These are phyloP conservation scores for Uria aalge DNA, from an alignment of 2,113 vertebrate species.

Conservation along the genomic window DNA sequence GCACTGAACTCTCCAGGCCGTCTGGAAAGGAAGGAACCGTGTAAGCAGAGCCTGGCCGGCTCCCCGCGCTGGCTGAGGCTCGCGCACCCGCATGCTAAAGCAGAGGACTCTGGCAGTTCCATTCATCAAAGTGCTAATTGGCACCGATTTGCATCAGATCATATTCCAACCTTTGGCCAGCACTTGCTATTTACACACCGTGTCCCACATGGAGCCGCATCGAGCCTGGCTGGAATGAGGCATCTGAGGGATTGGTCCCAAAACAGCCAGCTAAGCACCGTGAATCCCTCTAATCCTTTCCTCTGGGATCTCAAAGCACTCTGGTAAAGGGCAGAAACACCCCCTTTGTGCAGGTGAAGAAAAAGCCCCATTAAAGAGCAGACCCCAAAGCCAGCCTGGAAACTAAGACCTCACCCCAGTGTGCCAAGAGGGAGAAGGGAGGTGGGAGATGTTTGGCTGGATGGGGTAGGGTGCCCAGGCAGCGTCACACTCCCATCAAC, in stretches of 20 bases:
- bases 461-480: accelerated
- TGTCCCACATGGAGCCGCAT: accelerated
- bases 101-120: not conserved
- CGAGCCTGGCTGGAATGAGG: not conserved
- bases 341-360: not conserved
- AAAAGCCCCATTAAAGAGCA: accelerated
- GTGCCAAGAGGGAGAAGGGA: not conserved
- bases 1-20: not conserved
- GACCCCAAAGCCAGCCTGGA: not conserved
- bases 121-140: not conserved
- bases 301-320: not conserved
- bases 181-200: accelerated
- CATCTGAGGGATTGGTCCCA: not conserved
- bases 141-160: not conserved
- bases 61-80: accelerated
- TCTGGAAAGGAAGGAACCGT: not conserved
- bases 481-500: not conserved
- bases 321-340: not conserved
- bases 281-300: not conserved
- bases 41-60: not conserved
- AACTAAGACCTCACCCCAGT: not conserved
- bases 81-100: not conserved
- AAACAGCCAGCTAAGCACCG: not conserved
- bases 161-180: not conserved
- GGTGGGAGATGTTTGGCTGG: not conserved